Evolutionary conservation across 2,888 invertebrate species (phyloP).

Genomic region (Chromoteleia sp.): DNA sequence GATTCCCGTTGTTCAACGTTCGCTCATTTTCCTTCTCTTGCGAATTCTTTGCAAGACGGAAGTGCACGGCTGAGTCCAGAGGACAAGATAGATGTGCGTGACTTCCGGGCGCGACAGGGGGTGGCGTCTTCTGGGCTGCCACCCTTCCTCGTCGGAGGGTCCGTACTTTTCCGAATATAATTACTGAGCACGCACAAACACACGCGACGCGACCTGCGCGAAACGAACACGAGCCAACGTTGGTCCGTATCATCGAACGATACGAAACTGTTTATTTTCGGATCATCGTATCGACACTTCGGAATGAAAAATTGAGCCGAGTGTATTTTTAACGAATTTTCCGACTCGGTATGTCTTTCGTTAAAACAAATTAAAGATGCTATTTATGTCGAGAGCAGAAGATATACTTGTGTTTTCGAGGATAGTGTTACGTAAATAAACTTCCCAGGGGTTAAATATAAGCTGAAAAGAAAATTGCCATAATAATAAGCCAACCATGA

Average conservation of each 20-base stretch:
- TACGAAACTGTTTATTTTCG: slow-evolving; percentile 36
- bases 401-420: slow-evolving; percentile 17
- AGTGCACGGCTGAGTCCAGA: slow-evolving; percentile 76
- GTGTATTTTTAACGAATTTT: slow-evolving; percentile 43
- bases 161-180: slow-evolving; percentile 81
- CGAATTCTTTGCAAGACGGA: slow-evolving; percentile 62
- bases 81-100: slow-evolving; percentile 84
- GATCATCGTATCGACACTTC: slow-evolving; percentile 37
- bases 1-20: slow-evolving; percentile 49
- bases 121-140: slow-evolving; percentile 83
- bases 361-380: slow-evolving; percentile 35
- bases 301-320: slow-evolving; percentile 4
- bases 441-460: slow-evolving; percentile 27
- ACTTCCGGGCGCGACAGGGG: slow-evolving; percentile 84
- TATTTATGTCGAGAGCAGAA: slow-evolving; percentile 25
- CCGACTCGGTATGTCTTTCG: slow-evolving; percentile 37
- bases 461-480: slow-evolving; percentile 46
- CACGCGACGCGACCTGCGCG: neutral
- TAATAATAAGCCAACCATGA: neutral
- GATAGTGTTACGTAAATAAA: slow-evolving; percentile 23
- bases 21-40: slow-evolving; percentile 56
- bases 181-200: slow-evolving; percentile 74
- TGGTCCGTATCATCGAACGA: neutral
- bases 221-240: slow-evolving; percentile 6
- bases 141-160: slow-evolving; percentile 74